These are phyloP conservation scores for Bombyx mandarina DNA, from an alignment of 1,140 invertebrate species.

Conservation along the genomic window DNA sequence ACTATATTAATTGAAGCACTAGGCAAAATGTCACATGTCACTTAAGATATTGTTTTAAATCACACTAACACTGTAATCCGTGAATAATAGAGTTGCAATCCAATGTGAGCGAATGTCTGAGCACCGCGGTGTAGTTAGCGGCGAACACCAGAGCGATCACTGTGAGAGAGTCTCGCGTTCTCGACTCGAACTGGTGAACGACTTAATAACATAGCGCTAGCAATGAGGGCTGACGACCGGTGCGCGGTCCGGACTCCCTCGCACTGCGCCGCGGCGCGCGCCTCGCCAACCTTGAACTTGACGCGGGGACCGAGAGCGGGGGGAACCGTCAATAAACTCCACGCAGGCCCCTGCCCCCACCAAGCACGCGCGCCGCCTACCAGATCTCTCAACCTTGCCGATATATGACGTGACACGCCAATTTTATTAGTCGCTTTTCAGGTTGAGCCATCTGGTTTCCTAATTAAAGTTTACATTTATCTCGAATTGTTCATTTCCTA, in stretches of 20 bases:
- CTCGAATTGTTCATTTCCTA: too few relatives aligned
- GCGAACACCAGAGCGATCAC: slow-evolving; percentile 26
- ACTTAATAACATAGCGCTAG: slow-evolving; percentile 56
- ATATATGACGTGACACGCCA: slow-evolving; percentile 25
- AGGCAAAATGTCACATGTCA: slow-evolving; percentile 57
- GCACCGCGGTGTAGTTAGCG: slow-evolving; percentile 32
- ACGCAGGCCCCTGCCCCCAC: slow-evolving; percentile 60
- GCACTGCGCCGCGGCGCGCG: slow-evolving; percentile 74
- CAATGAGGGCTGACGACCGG: slow-evolving; percentile 70
- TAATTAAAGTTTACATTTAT: too few relatives aligned
- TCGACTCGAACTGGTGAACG: slow-evolving; percentile 49
- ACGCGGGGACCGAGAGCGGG: slow-evolving; percentile 52
- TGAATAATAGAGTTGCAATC: slow-evolving; percentile 37
- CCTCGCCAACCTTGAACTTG: slow-evolving; percentile 82
- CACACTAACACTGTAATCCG: slow-evolving; percentile 61
- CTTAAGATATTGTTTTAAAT: slow-evolving; percentile 26
- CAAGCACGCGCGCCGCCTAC: slow-evolving; percentile 15
- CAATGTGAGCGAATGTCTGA: slow-evolving; percentile 32
- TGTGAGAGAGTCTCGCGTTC: slow-evolving; percentile 47
- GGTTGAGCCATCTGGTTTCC: background rate
- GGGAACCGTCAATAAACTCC: slow-evolving; percentile 66
- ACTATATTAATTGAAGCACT: slow-evolving; percentile 31
- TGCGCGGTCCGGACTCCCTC: slow-evolving; percentile 69
- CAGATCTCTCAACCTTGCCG: slow-evolving; percentile 14
- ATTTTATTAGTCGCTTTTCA: slow-evolving; percentile 15